Evolutionary conservation across 2,113 vertebrate species (phyloP), one percentile per base, ranked within the genome.

Genomic region (Misgurnus mizolepis): DNA sequence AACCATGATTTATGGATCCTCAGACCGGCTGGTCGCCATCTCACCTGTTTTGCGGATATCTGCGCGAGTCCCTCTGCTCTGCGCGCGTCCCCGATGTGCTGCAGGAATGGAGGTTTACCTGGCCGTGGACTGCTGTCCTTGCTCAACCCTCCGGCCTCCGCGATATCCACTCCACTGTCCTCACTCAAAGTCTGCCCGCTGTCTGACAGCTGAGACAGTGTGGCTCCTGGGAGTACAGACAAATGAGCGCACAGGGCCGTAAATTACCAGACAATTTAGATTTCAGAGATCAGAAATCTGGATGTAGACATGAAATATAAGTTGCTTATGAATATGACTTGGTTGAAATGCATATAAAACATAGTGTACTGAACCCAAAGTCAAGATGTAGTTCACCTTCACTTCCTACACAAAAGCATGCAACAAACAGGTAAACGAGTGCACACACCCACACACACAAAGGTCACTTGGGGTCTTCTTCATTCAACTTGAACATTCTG

Each of bases 131-230:
- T 95, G 87, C 91, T 93, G 43, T 97, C 94, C 45, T 94, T 94
- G 86, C 91, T 89, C 1, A 93, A 91, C 67, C 88, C 91, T 80
- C 95, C 96, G 0, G 90, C 85, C 70, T 99, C 97, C 0, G 95
- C 95, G 0, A 97, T 95, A 17, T 99, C 97, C 89, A 99, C 97
- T 1, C 97, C 97, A 5, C 97, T 99, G 95, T 99, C 97, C 87
- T 98, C 97, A 0, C 96, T 98, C 82, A 99, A 94, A 5, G 97
- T 98, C 93, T 99, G 97, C 71, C 96, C 97, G 0, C 96, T 98
- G 91, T 97, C 96, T 0, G 96, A 98, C 82, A 98, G 93, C 93
- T 98, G 96, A 65, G 95, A 97, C 75, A 98, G 93, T 0, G 96
- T 95, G 84, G 95, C 94, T 49, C 95, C 96, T 96, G 92, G 77